Base-by-base conservation (phyloP, 2,888 invertebrate species). In the Panopea generosa region DNA sequence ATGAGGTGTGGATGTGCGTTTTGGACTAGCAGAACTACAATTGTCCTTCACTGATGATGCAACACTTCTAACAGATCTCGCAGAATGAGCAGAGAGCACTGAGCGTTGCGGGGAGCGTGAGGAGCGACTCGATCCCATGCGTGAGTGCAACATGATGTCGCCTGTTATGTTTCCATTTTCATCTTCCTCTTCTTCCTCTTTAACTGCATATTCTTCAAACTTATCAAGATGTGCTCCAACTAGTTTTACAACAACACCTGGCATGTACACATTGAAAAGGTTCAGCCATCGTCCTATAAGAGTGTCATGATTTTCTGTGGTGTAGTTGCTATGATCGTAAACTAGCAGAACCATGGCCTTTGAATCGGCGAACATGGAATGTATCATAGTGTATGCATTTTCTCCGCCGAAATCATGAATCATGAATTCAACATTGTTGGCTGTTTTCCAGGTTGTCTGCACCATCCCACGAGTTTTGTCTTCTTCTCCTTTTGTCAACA, bases 341-440 rank as follows among this genome's bases (percentile, higher is more conserved):
- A 90, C 88, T 0, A 92, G 56, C 18, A 91, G 26, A 16, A 84
- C 89, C 56, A 92, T 59, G 11, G 89, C 89, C 45, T 89, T 89
- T 6, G 78, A 55, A 71, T 91, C 91, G 11, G 89, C 77, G 75
- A 91, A 89, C 71, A 90, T 60, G 6, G 87, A 87, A 53, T 87
- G 85, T 6, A 86, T 80, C 47, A 86, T 83, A n/a, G 77, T 78
- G 72, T 91, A 92, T 3, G 85, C 83, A 14, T 77, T 65, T 65
- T 89, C 86, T 2, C 91, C 91, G 26, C 90, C 90, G 68, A 91
- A 87, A 61, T 92, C 92, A 74, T 87, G 79, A 16, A 91, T 81
- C 72, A 90, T 82, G 67, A 91, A 90, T 52, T 89, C 84, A 0
- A 92, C 90, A 45, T 86, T 85, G 79, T 92, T 91, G 29, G 89